Evolutionary conservation across 2,797 vertebrate genomes (phyloP).

Genomic region (Leptoclinus maculatus): DNA sequence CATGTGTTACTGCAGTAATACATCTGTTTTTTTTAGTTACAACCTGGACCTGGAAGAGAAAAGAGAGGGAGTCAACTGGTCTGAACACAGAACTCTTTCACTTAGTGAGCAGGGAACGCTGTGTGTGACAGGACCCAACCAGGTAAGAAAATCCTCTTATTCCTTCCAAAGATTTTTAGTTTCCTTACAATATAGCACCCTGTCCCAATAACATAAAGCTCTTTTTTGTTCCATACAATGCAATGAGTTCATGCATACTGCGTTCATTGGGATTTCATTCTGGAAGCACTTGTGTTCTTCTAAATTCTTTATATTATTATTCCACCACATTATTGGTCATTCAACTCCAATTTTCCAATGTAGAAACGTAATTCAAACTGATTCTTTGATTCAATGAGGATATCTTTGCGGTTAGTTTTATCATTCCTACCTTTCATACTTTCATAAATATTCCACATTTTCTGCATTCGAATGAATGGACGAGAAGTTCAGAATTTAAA

Average conservation of each 20-base stretch:
- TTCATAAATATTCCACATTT: not conserved
- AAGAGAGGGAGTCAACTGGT: constrained; percentile 85
- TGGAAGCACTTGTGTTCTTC: not conserved
- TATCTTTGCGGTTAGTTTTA: not conserved
- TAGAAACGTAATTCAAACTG: not conserved
- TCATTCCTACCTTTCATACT: not conserved
- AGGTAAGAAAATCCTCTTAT: constrained; percentile 68
- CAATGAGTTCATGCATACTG: not conserved
- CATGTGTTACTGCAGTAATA: constrained; percentile 10
- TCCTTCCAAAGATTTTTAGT: not conserved
- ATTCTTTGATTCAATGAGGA: not conserved
- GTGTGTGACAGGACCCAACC: constrained; percentile 84
- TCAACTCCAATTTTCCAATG: not conserved
- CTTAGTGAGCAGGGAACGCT: constrained; percentile 82
- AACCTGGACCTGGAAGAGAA: constrained; percentile 87
- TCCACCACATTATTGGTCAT: not conserved
- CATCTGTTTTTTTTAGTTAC: constrained; percentile 69
- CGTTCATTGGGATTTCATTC: not conserved
- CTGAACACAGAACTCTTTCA: constrained; percentile 87
- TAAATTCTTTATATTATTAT: not conserved
- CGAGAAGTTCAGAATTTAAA: not conserved
- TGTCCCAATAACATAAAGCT: not conserved
- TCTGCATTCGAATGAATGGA: not conserved
- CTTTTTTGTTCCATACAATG: not conserved
- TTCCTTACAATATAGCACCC: not conserved